Conservation (phyloP, 2,113 vertebrate genomes). For the Ivindomyrus marchei region DNA sequence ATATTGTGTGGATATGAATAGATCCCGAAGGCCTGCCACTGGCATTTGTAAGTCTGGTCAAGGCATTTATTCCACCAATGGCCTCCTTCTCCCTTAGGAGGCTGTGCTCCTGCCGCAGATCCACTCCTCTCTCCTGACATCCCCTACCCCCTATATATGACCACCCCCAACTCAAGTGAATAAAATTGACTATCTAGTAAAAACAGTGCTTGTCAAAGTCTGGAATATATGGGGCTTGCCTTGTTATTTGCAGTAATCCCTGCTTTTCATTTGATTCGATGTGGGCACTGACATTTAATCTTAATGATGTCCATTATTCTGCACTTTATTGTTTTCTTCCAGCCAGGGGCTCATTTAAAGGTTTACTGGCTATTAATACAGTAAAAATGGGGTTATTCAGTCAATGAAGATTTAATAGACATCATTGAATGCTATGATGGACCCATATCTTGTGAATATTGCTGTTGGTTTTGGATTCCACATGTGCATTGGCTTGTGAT, state of each 20-base stretch:
- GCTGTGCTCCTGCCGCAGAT: background rate
- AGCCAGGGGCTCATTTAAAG: background rate
- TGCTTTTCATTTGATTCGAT: background rate
- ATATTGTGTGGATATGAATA: background rate
- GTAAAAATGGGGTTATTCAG: background rate
- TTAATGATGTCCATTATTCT: background rate
- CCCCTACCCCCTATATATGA: background rate
- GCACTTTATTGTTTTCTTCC: background rate
- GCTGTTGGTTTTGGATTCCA: background rate
- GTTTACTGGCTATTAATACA: background rate
- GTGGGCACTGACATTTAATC: background rate
- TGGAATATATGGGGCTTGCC: background rate
- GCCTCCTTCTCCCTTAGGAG: background rate
- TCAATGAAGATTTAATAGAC: background rate
- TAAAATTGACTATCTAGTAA: background rate
- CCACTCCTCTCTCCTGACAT: background rate
- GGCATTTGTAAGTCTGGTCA: background rate
- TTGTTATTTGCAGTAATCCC: background rate
- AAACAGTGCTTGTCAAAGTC: background rate
- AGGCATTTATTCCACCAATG: background rate
- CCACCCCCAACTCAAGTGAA: background rate
- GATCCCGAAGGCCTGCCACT: too few species aligned
- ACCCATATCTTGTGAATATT: background rate
- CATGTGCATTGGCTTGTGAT: background rate
- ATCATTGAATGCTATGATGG: background rate